Evolutionary conservation across 2,888 invertebrate species (phyloP), one percentile per base, ranked within the genome.

Genomic region (Drosophila mettleri): DNA sequence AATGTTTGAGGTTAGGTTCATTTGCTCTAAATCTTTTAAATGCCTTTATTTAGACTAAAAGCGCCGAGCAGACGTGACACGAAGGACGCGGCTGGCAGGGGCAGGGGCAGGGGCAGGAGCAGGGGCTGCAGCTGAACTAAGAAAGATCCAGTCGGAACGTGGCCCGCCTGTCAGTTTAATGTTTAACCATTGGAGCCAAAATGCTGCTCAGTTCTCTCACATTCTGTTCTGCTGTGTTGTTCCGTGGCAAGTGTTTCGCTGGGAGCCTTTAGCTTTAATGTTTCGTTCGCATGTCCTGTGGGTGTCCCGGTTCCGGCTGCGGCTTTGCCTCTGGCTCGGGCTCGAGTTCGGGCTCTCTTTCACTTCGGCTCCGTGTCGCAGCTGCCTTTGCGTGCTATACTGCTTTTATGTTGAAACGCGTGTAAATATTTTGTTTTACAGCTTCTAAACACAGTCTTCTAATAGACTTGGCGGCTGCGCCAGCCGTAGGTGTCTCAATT

Each of bases 21-120:
- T 86, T 86, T 88, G 78, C 72, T 88, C 89, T 89, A 89, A 89
- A 88, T 86, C 89, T 89, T 86, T 89, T 85, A 89, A 85, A 85
- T 88, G 88, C 89, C 85, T 85, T 85, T 88, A 85, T 89, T 89
- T 84, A 81, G 89, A 85, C 83, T 83, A 83, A 83, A 89, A 83
- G 89, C 83, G 83, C 68, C 72, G 74, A 87, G 82, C 83, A 83
- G 83, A 83, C 83, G 83, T 83, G 52, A 52, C 52, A 27, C 27
- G 38, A 46, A 14, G 14, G 89, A 77, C 87, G 36, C 66, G 51
- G 16, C 27, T 9, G 33, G 20, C 27, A 34, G 36, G 12, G 18
- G 38, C 14, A 31, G 46, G 16, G 31, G 10, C n/a, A n/a, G n/a
- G n/a, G 33, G 20, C 27, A 34, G 36, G 12, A 20, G 38, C 14